Base-by-base conservation (phyloP, 2,113 vertebrate species). In the Synchiropus splendidus region DNA sequence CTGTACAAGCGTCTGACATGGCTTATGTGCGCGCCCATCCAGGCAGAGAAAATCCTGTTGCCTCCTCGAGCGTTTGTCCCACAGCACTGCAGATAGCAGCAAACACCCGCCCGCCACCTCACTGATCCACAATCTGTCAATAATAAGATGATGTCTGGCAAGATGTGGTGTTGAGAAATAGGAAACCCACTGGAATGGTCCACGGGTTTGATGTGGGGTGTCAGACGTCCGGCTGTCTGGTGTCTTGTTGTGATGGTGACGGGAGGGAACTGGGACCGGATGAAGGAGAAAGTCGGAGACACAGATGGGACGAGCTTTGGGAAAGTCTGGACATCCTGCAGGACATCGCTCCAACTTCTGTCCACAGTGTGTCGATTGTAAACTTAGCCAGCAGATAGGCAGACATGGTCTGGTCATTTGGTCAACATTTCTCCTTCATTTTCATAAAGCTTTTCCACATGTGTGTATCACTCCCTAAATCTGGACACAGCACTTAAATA, bases 51-150 rank as follows among this genome's bases (percentile, higher is more conserved):
- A 74, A 75, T 69, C 75, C 61, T 40, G 60, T 67, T 67, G 58
- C 62, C 60, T 64, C 69, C 54, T 61, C 49, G 30, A 61, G 68
- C 65, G 1, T 61, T 67, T 61, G 54, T 73, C 73, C 74, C 61
- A 17, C 39, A 57, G 64, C 44, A 5, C 45, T 58, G 58, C 47
- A 66, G 67, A 72, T 64, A 69, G 60, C 54, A 48, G 63, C 64
- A 58, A 60, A 55, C 61, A 63, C 45, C 61, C 61, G 38, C 50
- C 52, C 31, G 12, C 44, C 39, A 48, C 60, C 50, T 61, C 44
- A 66, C 57, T 71, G 74, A 80, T 78, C 80, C 75, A 59, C 63
- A 58, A 70, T 75, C 65, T 75, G 74, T 78, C 75, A 75, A 74
- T 71, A 77, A 62, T 48, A 46, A 56, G 36, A 34, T 61, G 74